These are phyloP conservation scores for Papilio helenus DNA, from an alignment of 1,140 invertebrate genomes.

Conservation along the genomic window DNA sequence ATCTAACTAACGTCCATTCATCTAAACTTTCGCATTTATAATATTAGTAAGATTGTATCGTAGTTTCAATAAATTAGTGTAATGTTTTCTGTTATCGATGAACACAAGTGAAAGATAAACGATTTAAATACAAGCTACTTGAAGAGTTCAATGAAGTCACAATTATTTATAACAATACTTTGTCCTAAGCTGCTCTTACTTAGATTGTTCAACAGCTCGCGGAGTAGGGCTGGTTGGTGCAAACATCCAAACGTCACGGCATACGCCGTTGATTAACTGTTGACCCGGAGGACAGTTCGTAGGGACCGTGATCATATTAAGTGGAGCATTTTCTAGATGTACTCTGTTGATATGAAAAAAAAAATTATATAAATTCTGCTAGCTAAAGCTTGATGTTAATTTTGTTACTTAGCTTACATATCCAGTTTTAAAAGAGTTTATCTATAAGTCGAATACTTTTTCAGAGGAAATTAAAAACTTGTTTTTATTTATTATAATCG, in stretches of 20 bases:
- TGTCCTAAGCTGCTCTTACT: neutral
- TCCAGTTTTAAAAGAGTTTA: neutral
- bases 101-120: slow-evolving; percentile 8
- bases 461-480: neutral
- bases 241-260: slow-evolving; percentile 58
- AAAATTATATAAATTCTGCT: too few species aligned
- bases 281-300: slow-evolving; percentile 54
- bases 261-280: slow-evolving; percentile 56
- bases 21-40: too few species aligned
- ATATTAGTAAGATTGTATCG: too few species aligned
- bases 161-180: neutral
- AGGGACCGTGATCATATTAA: slow-evolving; percentile 53
- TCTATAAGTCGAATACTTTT: neutral
- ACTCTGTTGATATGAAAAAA: neutral
- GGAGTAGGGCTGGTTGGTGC: neutral
- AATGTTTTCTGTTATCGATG: neutral
- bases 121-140: slow-evolving; percentile 2
- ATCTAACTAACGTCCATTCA: too few species aligned
- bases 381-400: too few species aligned
- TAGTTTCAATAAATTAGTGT: neutral
- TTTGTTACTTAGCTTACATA: too few species aligned
- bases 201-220: neutral
- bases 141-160: neutral
- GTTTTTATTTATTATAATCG: neutral
- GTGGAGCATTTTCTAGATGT: slow-evolving; percentile 12